phyloP scores from a whole-genome alignment of 2,888 invertebrate genomes.

The Eretmocerus hayati region DNA sequence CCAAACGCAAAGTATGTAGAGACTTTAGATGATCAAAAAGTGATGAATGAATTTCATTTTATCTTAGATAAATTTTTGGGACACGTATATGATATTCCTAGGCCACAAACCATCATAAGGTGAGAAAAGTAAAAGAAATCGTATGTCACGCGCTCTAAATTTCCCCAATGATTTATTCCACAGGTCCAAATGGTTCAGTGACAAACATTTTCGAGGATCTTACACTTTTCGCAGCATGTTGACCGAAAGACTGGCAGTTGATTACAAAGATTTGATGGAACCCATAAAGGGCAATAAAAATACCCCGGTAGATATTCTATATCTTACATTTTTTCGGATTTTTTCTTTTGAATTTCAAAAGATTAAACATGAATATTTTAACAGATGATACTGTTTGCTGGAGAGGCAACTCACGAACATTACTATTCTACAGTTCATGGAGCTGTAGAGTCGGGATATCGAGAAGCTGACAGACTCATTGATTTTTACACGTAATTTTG shows the following conservation, averaged over 20 bases:
- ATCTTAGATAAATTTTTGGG: constrained; percentile 53
- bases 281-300: constrained; percentile 50
- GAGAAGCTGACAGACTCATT: constrained; percentile 60
- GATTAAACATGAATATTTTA: constrained; percentile 21
- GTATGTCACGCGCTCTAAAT: too few species aligned
- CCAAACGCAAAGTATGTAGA: constrained; percentile 58
- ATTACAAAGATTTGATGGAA: constrained; percentile 51
- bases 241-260: constrained; percentile 50
- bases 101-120: constrained; percentile 52
- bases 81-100: constrained; percentile 48
- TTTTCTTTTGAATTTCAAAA: constrained; percentile 5
- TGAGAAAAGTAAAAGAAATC: too few species aligned
- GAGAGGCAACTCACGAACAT: constrained; percentile 61
- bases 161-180: constrained; percentile 3
- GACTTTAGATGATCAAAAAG: constrained; percentile 50
- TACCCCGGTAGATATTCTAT: neutral
- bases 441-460: constrained; percentile 65
- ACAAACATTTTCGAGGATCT: constrained; percentile 64
- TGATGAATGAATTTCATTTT: constrained; percentile 50
- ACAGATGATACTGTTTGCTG: constrained; percentile 59
- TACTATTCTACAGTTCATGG: constrained; percentile 65
- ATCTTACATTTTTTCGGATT: neutral
- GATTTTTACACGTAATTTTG: constrained; percentile 38
- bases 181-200: constrained; percentile 66
- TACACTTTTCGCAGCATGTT: constrained; percentile 58